Conservation (phyloP, 1,140 invertebrate genomes). For the Pogonognathellus flavescens region DNA sequence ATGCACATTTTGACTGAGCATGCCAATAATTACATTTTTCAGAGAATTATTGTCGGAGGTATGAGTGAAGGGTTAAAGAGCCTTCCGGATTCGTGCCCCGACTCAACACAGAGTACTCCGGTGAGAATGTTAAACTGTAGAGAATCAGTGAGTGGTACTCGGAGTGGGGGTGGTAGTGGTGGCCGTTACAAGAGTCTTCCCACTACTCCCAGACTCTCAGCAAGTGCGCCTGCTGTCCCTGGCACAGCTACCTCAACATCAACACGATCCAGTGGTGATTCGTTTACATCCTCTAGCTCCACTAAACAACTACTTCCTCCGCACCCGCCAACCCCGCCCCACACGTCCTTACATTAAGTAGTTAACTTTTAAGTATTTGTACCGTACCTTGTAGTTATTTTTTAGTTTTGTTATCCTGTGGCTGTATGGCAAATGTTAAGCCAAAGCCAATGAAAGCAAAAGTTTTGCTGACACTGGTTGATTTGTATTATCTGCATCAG, state of each 20-base stretch:
- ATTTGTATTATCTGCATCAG: too few species aligned
- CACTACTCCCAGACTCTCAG: conserved; percentile 26
- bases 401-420: neutral
- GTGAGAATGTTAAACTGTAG: conserved; percentile 29
- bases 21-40: conserved; percentile 18
- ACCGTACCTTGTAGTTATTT: neutral
- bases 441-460: too few species aligned
- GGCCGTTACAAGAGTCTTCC: conserved; percentile 29
- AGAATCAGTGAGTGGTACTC: conserved; percentile 3
- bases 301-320: conserved; percentile 63
- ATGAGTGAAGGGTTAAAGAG: conserved; percentile 35
- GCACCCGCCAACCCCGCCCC: conserved; percentile 12
- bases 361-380: neutral
- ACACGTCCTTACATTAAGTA: conserved; percentile 6
- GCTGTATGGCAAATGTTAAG: too few species aligned
- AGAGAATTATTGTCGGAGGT: conserved; percentile 38
- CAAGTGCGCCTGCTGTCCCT: conserved; percentile 28
- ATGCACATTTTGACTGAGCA: conserved; percentile 6
- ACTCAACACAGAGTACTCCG: conserved; percentile 53
- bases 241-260: conserved; percentile 59
- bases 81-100: conserved; percentile 15
- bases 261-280: conserved; percentile 64
- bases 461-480: too few species aligned
- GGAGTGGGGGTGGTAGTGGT: conserved; percentile 23
- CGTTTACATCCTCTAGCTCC: conserved; percentile 64